Evolutionary conservation across 1,140 invertebrate genomes (phyloP).

Genomic region (Drosophila oshimai): DNA sequence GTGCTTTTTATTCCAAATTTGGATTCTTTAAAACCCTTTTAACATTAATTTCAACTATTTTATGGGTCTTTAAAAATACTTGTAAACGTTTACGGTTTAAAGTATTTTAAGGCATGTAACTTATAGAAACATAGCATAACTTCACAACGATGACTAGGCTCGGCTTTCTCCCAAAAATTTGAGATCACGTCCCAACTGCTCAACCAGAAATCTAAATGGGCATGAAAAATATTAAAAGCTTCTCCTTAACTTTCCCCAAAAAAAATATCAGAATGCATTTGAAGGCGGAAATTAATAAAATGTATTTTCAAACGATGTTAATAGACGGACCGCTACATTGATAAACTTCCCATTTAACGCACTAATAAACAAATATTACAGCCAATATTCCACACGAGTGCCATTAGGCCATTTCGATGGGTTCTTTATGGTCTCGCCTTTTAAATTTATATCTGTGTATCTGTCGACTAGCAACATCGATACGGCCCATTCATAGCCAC

Average conservation of each 20-base stretch:
- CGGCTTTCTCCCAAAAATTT: constrained; percentile 4
- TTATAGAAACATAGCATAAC: not conserved
- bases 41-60: too few relatives aligned
- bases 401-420: constrained; percentile 39
- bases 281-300: constrained; percentile 56
- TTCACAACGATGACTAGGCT: not conserved
- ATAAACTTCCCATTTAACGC: constrained; percentile 62
- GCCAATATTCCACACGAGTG: constrained; percentile 28
- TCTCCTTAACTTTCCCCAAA: constrained; percentile 8
- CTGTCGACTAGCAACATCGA: constrained; percentile 13
- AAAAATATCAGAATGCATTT: constrained; percentile 18
- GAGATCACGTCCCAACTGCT: constrained; percentile 12
- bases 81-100: too few relatives aligned
- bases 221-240: constrained; percentile 1
- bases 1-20: too few relatives aligned
- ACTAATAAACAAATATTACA: constrained; percentile 66
- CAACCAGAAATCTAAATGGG: constrained; percentile 8
- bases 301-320: constrained; percentile 49
- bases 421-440: constrained; percentile 49
- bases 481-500: constrained; percentile 48
- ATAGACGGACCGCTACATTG: constrained; percentile 43
- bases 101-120: too few relatives aligned
- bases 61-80: too few relatives aligned
- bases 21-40: too few relatives aligned
- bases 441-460: not conserved